Conservation (phyloP, 1,140 invertebrate genomes). For the Paramacrobiotus metropolitanus region DNA sequence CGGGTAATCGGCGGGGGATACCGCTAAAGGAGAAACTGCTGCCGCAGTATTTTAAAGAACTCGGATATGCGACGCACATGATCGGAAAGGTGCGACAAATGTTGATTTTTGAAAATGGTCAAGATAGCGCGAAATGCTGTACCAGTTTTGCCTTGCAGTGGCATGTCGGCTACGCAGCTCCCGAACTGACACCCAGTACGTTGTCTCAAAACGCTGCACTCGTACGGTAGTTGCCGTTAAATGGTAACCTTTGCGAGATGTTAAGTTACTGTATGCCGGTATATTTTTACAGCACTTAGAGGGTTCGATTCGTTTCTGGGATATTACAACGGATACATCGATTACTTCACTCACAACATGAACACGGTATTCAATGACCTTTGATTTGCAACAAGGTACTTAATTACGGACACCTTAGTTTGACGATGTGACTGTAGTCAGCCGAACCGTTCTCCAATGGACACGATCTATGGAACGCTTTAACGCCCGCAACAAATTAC, state of each 20-base stretch:
- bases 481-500: slow-evolving; percentile 40
- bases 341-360: slow-evolving; percentile 46
- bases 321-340: slow-evolving; percentile 52
- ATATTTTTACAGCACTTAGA: slow-evolving; percentile 37
- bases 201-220: not conserved
- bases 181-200: too few relatives aligned
- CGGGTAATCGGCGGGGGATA: slow-evolving; percentile 43
- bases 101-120: not conserved
- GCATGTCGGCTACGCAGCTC: too few relatives aligned
- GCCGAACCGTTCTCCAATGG: slow-evolving; percentile 19
- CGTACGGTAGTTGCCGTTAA: too few relatives aligned
- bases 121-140: too few relatives aligned
- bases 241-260: too few relatives aligned
- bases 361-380: slow-evolving; percentile 13
- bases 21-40: slow-evolving; percentile 41
- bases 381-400: slow-evolving; percentile 6
- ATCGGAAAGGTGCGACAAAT: slow-evolving; percentile 43
- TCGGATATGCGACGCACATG: slow-evolving; percentile 49
- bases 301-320: slow-evolving; percentile 64
- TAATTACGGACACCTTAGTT: not conserved
- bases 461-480: slow-evolving; percentile 39
- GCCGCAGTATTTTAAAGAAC: slow-evolving; percentile 58
- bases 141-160: too few relatives aligned
- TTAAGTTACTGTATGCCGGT: too few relatives aligned
- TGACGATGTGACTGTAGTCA: slow-evolving; percentile 2